Conservation (phyloP, 2,797 vertebrate species). For the Gadopsis marmoratus region DNA sequence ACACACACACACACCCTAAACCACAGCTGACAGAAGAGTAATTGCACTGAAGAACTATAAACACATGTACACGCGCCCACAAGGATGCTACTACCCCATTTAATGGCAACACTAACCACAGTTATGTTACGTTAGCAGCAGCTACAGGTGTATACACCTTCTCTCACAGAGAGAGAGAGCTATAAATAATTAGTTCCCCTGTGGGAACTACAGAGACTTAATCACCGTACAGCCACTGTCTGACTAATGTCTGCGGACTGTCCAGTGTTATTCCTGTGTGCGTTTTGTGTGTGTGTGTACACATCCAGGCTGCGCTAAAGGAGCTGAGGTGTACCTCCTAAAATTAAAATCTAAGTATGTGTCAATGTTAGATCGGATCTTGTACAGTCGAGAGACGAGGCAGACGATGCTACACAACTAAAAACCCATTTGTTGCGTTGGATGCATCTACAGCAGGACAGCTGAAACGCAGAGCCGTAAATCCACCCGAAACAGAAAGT, state of each 20-base stretch:
- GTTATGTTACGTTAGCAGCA: constrained; percentile 26
- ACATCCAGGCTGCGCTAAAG: not conserved
- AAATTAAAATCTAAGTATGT: not conserved
- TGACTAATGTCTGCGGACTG: constrained; percentile 22
- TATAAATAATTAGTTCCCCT: constrained; percentile 37
- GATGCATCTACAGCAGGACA: not conserved
- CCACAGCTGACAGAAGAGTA: constrained; percentile 9
- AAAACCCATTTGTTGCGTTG: not conserved
- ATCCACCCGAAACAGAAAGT: not conserved
- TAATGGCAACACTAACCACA: constrained; percentile 29
- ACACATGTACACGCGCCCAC: constrained; percentile 7
- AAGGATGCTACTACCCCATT: not conserved
- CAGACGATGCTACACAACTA: not conserved
- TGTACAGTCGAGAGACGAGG: not conserved
- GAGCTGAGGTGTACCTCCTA: not conserved
- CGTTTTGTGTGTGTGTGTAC: not conserved
- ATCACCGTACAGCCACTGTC: constrained; percentile 26
- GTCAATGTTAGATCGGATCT: not conserved
- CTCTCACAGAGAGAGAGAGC: not conserved
- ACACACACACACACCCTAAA: constrained; percentile 6
- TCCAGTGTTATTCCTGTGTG: not conserved
- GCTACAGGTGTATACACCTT: constrained; percentile 18
- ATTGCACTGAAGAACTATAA: constrained; percentile 13
- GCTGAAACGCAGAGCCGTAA: not conserved
- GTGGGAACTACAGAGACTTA: constrained; percentile 28